A percentile compares a stretch with the other conserved stretches of the same genome.
Conservation (phyloP, 2,888 invertebrate species). For the Drosophila fungiperda region DNA sequence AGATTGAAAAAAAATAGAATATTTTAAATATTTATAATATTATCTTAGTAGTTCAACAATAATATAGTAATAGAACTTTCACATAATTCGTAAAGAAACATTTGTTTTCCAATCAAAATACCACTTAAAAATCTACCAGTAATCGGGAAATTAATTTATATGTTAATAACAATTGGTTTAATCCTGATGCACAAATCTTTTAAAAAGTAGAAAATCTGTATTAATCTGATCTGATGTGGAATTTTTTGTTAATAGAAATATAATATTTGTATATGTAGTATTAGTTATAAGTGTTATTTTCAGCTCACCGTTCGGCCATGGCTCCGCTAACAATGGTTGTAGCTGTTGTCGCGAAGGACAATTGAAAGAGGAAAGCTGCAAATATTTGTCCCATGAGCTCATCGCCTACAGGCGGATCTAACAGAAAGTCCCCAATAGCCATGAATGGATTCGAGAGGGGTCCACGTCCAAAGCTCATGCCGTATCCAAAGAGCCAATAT, state of each 20-base stretch:
- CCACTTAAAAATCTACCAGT: no score
- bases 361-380: constrained; percentile 95
- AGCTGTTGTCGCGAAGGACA: constrained; percentile 94
- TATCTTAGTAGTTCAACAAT: not conserved
- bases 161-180: not conserved
- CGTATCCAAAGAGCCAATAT: constrained; percentile 98
- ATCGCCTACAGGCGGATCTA: constrained; percentile 91
- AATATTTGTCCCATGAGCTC: constrained; percentile 93
- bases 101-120: not conserved
- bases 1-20: not conserved
- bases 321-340: constrained; percentile 97
- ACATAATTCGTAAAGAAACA: not conserved
- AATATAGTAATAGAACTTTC: not conserved
- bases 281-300: not conserved
- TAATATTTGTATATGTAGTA: not conserved
- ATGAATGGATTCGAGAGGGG: constrained; percentile 91
- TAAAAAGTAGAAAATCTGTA: not conserved
- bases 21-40: not conserved
- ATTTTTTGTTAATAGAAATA: not conserved
- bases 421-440: constrained; percentile 92
- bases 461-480: constrained; percentile 93
- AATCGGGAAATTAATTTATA: not conserved
- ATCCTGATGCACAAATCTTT: not conserved
- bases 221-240: not conserved
- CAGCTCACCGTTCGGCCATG: constrained; percentile 94